Evolutionary conservation across 2,797 vertebrate genomes (phyloP), one percentile per base, ranked within the genome.

Genomic region (Nothura maculosa): DNA sequence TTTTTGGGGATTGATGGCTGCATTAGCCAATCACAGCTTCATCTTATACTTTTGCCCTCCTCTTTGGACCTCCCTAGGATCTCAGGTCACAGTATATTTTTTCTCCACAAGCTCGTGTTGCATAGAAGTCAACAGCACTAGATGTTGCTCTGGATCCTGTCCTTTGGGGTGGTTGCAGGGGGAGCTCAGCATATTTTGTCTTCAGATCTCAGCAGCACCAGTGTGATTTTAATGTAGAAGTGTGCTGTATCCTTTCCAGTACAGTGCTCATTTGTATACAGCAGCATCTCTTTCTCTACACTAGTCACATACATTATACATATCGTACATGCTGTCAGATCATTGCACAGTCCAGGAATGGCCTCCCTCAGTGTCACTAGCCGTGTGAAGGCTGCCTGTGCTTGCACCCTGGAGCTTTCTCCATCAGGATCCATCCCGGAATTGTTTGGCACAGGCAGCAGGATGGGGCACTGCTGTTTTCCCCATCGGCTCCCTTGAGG

Each of bases 241-340:
- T 58, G 40, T 42, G 0, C 60, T 25, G 2, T 77, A 34, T 68
- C 60, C 81, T 85, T 84, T 85, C 62, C 74, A 42, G 17, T 66
- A 38, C 60, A 66, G 55, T 28, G 27, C 45, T 86, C 27, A 18
- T 87, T 81, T 95, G 60, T 90, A 14, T 75, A 79, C 74, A 0
- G 15, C 74, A 66, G 55, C 50, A 19, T 89, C 66, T 40, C 50
- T 21, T 54, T 42, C 36, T 48, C 60, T 76, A 2, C 0, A 21
- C 62, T 50, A 24, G 55, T 83, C 54, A 32, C 58, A 83, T 94
- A 15, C 28, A 81, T 94, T 94, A 92, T 91, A 81, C 70, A 92
- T 54, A 30, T 25, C 22, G 61, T 60, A 86, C 90, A 91, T 9
- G 77, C 54, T 78, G 73, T 88, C 70, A 79, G 50, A 63, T 28